Evolutionary conservation across 2,113 vertebrate species (phyloP), one percentile per base, ranked within the genome.

Genomic region (Toxotes jaculatrix): DNA sequence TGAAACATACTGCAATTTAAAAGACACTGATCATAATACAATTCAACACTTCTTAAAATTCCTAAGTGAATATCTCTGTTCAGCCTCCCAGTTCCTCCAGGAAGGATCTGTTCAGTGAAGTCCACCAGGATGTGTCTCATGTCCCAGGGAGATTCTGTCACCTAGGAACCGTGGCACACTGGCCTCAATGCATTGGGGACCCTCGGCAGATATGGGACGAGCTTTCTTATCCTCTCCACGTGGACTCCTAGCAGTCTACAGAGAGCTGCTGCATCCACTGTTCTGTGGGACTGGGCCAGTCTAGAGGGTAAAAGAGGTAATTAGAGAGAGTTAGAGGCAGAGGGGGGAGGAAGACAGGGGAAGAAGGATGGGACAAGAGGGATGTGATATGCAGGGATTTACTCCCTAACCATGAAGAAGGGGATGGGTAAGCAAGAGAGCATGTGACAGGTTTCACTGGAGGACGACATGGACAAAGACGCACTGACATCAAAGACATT

Each of bases 261-360:
- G 81, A 90, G 91, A 91, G 78, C 70, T 85, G 79, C 78, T 73
- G 62, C 12, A 84, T 75, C 74, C 57, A 82, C 60, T 57, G 68
- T 77, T 77, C n/a, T 72, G 51, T 32, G 59, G 60, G 76, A 86
- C 74, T 61, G 77, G 77, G 89, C 75, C 81, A 81, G 55, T 68
- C 83, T 82, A 74, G 49, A 87, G 88, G 90, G 85, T 92, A 86
- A 85, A 86, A 87, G 76, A 92, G 74, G 83, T 88, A 92, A 93
- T 93, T 93, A 93, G 79, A 91, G 86, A 79, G 72, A 74, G 83
- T 77, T 75, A 65, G 79, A 76, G 82, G 80, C 70, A 67, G 76
- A 61, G 68, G 60, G 61, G 53, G 66, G 61, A 34, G 59, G 78
- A 61, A 59, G 75, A 61, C 42, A 68, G 34, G 51, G 56, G 51